Evolutionary conservation across 2,888 invertebrate genomes (phyloP).

Genomic region (Zygaena filipendulae): DNA sequence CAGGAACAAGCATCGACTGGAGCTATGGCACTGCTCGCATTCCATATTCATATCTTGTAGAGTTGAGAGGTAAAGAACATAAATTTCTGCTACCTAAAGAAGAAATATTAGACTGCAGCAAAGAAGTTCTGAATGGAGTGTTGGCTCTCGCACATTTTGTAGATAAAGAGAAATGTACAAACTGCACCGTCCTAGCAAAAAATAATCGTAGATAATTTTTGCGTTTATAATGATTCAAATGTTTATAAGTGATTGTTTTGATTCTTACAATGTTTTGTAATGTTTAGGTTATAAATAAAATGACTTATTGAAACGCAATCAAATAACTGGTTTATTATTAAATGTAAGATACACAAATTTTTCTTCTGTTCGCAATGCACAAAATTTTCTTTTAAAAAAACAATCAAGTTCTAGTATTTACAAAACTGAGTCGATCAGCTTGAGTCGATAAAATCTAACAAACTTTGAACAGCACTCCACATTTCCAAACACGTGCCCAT

Average conservation of each 20-base stretch:
- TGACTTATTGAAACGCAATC: too few species aligned
- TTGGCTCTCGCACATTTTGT: conserved; percentile 40
- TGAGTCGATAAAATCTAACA: conserved; percentile 44
- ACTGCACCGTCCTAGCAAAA: conserved; percentile 26
- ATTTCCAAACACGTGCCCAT: conserved; percentile 41
- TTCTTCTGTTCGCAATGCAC: too few species aligned
- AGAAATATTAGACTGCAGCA: conserved; percentile 44
- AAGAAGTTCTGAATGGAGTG: conserved; percentile 37
- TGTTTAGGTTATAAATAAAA: too few species aligned
- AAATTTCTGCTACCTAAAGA: conserved; percentile 41
- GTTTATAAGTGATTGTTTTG: too few species aligned
- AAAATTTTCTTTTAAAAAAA: too few species aligned
- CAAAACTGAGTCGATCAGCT: conserved; percentile 15
- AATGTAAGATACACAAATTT: too few species aligned
- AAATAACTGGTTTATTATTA: too few species aligned
- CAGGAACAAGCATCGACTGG: conserved; percentile 59
- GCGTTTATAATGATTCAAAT: conserved; percentile 1
- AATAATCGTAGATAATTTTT: conserved; percentile 1
- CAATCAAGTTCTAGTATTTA: too few species aligned
- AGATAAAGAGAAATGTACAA: conserved; percentile 36
- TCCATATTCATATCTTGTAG: conserved; percentile 51
- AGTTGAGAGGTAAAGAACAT: conserved; percentile 43
- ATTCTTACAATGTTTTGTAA: conserved; percentile 17
- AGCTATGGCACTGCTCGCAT: conserved; percentile 52
- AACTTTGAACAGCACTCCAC: conserved; percentile 38